Percentiles rank a stretch among this genome's conserved stretches.
phyloP scores from a whole-genome alignment of 2,797 vertebrate genomes.

The Lithobates sylvaticus region DNA sequence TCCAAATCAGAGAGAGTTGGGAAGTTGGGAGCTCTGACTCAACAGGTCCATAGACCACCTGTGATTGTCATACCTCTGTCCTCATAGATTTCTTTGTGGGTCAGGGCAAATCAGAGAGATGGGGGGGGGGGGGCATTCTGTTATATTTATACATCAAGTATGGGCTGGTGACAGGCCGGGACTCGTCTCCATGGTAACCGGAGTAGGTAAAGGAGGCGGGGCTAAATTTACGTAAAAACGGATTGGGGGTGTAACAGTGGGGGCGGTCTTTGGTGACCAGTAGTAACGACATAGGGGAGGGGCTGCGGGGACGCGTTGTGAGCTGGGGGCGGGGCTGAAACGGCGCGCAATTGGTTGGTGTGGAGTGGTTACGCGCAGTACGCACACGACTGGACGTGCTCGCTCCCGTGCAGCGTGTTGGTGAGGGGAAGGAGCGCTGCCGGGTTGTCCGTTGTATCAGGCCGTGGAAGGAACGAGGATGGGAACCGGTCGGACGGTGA shows the following conservation, averaged over 20 bases:
- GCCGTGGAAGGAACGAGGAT: not conserved
- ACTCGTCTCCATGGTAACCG: constrained; percentile 12
- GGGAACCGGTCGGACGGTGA: not conserved
- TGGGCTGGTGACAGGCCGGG: not conserved
- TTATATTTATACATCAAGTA: too few species aligned
- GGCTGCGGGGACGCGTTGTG: not conserved
- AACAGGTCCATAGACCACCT: too few species aligned
- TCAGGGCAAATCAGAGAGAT: too few species aligned
- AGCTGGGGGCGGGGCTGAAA: not conserved
- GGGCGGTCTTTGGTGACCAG: not conserved
- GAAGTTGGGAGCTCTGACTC: too few species aligned
- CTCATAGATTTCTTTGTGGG: too few species aligned
- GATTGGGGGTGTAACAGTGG: too few species aligned
- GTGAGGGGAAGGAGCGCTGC: not conserved
- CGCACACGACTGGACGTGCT: not conserved
- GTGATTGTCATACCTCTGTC: too few species aligned
- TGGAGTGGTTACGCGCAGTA: not conserved
- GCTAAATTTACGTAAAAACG: not conserved
- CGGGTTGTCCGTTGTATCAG: not conserved
- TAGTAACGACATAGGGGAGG: not conserved
- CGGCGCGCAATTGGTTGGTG: not conserved
- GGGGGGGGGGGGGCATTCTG: too few species aligned
- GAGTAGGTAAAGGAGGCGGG: too few species aligned
- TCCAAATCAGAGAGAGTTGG: too few species aligned
- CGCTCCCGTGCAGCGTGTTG: not conserved